A percentile compares a stretch with the other conserved stretches of the same genome.
These are phyloP conservation scores for Aegotheles bennettii DNA, from an alignment of 2,113 vertebrate genomes.

Conservation along the genomic window DNA sequence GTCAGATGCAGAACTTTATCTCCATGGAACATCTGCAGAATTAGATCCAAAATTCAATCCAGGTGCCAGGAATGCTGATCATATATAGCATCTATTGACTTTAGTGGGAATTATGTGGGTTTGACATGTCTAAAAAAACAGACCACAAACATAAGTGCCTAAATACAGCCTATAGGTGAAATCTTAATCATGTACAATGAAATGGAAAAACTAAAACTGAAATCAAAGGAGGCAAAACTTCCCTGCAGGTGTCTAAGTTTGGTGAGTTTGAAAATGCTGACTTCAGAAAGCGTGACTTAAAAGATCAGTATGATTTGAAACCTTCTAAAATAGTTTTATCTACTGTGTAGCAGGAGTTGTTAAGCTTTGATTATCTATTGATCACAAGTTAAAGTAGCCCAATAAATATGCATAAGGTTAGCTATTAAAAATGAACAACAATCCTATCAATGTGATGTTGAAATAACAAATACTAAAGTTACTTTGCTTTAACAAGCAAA, in stretches of 20 bases:
- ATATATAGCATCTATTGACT: neutral
- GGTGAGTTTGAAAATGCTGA: neutral
- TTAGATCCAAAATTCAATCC: neutral
- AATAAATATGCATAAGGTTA: neutral
- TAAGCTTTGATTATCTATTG: neutral
- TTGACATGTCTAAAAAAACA: neutral
- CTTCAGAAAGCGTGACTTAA: neutral
- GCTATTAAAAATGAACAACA: neutral
- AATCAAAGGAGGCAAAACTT: neutral
- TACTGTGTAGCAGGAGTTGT: neutral
- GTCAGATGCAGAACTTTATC: neutral
- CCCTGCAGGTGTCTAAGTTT: neutral
- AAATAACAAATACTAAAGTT: neutral
- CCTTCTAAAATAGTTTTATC: neutral
- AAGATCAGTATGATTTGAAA: neutral
- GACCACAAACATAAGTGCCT: neutral
- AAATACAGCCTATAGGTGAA: neutral
- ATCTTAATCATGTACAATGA: neutral
- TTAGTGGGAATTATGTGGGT: neutral
- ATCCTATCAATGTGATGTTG: neutral
- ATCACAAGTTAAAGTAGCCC: neutral
- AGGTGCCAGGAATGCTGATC: neutral
- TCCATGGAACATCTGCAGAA: neutral
- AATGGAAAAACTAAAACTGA: neutral
- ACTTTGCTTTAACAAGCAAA: neutral